Base-by-base conservation (phyloP, 1,140 invertebrate genomes). In the Galleria mellonella region DNA sequence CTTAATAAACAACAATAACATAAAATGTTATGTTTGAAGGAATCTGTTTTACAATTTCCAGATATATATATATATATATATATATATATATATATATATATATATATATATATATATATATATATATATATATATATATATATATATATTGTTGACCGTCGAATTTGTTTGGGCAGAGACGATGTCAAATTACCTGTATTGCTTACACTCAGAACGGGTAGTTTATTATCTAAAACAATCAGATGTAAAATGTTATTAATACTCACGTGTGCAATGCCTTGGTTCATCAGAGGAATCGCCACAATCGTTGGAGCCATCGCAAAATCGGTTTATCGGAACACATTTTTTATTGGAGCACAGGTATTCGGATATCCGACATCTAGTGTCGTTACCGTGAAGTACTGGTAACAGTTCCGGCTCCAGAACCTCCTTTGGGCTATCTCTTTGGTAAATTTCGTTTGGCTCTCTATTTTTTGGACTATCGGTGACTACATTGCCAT, bases 181-280 rank as follows among this genome's bases (percentile, higher is more conserved):
- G n/a, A n/a, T n/a, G n/a, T n/a, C n/a, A n/a, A n/a, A n/a, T n/a
- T n/a, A n/a, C n/a, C n/a, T n/a, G n/a, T n/a, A n/a, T n/a, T n/a
- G n/a, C n/a, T n/a, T n/a, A n/a, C n/a, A n/a, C n/a, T n/a, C n/a
- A n/a, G n/a, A n/a, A n/a, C n/a, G n/a, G n/a, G n/a, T n/a, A n/a
- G n/a, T n/a, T n/a, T n/a, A n/a, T n/a, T n/a, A n/a, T n/a, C n/a
- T n/a, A n/a, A n/a, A n/a, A n/a, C n/a, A n/a, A n/a, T 23, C 2
- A 6, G 17, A 23, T 3, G 6, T 23, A 23, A 23, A 23, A 2
- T 23, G 6, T 3, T 23, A 23, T 23, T 23, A n/a, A 23, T 59
- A 94, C 94, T 94, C 82, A 97, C 95, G 93, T 77, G 94, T 94
- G 72, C 95, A 96, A 73, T 92, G 92, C 61, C 93, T 88, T 17